Evolutionary conservation across 1,140 invertebrate species (phyloP).

Genomic region (Tyrophagus putrescentiae): DNA sequence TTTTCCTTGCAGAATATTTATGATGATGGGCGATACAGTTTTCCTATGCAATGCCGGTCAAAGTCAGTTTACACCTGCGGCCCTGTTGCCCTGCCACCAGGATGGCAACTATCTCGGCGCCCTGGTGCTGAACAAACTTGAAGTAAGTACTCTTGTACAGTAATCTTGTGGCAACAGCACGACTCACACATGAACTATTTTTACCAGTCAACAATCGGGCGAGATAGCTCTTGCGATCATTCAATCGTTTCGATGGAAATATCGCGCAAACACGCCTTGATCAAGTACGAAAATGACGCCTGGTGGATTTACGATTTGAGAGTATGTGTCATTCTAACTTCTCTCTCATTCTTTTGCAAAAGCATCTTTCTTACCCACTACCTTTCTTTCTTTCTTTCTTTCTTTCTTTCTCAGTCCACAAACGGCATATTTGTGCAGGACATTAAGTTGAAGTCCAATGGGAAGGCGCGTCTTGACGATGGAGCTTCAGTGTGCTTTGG

Average conservation of each 20-base stretch:
- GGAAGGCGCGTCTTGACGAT: background rate
- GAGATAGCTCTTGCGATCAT: slow-evolving; percentile 3
- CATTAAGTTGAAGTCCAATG: background rate
- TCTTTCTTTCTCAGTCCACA: background rate
- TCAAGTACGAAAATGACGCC: background rate
- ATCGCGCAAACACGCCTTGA: background rate
- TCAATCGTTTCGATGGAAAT: slow-evolving; percentile 5
- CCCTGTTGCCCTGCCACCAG: background rate
- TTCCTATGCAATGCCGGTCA: background rate
- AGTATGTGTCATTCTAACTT: slow-evolving; percentile 2
- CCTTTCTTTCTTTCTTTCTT: slow-evolving; percentile 6
- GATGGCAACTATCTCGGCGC: background rate
- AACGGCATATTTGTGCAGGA: slow-evolving; percentile 12
- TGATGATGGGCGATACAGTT: background rate
- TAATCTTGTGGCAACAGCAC: background rate
- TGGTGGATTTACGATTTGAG: background rate
- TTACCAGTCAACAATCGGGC: slow-evolving; percentile 7
- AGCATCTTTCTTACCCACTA: background rate
- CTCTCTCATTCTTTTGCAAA: background rate
- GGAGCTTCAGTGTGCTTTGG: background rate
- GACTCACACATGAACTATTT: no score
- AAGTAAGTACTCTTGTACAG: background rate
- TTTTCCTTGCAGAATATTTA: background rate
- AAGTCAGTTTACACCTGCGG: slow-evolving; percentile 1
- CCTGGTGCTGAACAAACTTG: slow-evolving; percentile 4